Evolutionary conservation across 2,888 invertebrate genomes (phyloP).

Genomic region (Drosophila kanekoi): DNA sequence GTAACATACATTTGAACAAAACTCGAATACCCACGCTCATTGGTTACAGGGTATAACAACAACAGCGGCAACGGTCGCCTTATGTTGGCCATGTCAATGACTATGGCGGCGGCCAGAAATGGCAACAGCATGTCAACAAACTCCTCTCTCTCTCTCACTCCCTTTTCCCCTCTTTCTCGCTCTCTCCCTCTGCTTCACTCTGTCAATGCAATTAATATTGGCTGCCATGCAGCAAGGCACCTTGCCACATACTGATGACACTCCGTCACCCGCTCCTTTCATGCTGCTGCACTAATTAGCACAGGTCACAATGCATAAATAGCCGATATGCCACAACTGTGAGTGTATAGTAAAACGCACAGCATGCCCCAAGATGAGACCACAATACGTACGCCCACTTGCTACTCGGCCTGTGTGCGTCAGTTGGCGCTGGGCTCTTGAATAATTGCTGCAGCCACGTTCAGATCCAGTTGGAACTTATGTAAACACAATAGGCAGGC

Average conservation of each 20-base stretch:
- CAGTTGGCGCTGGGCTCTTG: slow-evolving; percentile 2
- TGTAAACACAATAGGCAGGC: neutral
- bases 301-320: slow-evolving; percentile 50
- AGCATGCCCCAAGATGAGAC: neutral
- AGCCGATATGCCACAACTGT: slow-evolving; percentile 8
- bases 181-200: neutral
- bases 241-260: slow-evolving; percentile 21
- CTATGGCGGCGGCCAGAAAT: slow-evolving; percentile 11
- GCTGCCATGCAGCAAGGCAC: slow-evolving; percentile 22
- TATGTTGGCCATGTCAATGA: slow-evolving; percentile 14
- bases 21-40: no score
- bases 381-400: neutral
- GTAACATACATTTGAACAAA: no score
- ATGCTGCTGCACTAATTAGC: slow-evolving; percentile 56
- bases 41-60: neutral
- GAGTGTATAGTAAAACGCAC: neutral
- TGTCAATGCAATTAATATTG: slow-evolving; percentile 62
- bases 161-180: neutral
- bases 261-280: slow-evolving; percentile 17
- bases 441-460: slow-evolving; percentile 2
- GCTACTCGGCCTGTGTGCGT: neutral
- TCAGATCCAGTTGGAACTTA: neutral
- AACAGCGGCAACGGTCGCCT: slow-evolving; percentile 17
- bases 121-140: slow-evolving; percentile 61
- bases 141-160: slow-evolving; percentile 1